These are phyloP conservation scores for Cephalotes varians DNA, from an alignment of 2,888 invertebrate genomes.

Conservation along the genomic window DNA sequence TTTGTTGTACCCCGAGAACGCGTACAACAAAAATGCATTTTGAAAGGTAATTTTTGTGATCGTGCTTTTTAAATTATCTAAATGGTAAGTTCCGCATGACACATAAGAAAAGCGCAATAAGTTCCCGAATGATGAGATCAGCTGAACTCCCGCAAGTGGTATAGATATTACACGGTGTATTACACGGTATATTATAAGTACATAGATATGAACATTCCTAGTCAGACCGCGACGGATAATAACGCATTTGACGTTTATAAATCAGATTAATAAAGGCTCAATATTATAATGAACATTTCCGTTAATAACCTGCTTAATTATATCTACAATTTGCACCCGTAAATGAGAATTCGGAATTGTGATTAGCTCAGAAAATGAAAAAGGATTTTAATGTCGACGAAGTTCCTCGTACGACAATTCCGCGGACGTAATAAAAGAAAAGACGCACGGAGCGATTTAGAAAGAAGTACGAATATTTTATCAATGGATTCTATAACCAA, in stretches of 20 bases:
- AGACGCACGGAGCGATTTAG: neutral
- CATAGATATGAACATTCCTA: no score
- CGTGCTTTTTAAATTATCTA: neutral
- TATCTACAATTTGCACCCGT: constrained; percentile 1
- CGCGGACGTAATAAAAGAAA: neutral
- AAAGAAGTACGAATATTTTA: neutral
- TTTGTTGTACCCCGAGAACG: no score
- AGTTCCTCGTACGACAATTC: neutral
- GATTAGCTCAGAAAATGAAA: neutral
- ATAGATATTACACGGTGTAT: constrained; percentile 10
- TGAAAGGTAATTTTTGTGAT: neutral
- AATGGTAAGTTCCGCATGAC: neutral
- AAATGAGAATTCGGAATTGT: neutral
- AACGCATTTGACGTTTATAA: constrained; percentile 49
- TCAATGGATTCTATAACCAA: neutral
- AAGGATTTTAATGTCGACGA: neutral
- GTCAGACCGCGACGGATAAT: constrained; percentile 48
- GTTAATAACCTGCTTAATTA: constrained; percentile 7
- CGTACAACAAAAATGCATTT: neutral
- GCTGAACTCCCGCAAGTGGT: constrained; percentile 22
- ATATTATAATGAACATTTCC: neutral
- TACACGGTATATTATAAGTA: no score
- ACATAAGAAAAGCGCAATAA: constrained; percentile 27
- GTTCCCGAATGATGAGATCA: neutral
- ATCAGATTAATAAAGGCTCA: constrained; percentile 39